Conservation (phyloP, 2,797 vertebrate genomes). For the Sebastes reedi region DNA sequence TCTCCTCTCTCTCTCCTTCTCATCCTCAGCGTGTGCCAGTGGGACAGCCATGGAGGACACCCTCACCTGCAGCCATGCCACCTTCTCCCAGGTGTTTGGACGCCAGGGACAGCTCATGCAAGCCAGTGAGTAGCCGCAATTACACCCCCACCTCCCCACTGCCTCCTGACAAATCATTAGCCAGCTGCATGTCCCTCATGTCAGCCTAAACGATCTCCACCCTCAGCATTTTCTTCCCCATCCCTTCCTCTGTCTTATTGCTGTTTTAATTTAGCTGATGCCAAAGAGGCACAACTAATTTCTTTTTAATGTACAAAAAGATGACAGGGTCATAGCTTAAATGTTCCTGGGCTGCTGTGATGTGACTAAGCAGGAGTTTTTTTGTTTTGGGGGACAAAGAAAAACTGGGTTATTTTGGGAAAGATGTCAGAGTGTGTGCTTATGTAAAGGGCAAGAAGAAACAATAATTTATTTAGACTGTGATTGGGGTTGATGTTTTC, state of each 20-base stretch:
- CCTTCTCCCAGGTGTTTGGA: constrained; percentile 87
- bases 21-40: constrained; percentile 31
- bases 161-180: constrained; percentile 18
- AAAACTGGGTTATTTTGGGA: constrained; percentile 11
- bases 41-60: constrained; percentile 82
- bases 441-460: constrained; percentile 14
- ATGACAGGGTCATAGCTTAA: not conserved
- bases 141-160: not conserved
- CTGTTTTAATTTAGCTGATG: constrained; percentile 22
- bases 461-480: not conserved
- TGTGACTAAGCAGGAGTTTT: constrained; percentile 3
- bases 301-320: not conserved
- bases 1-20: not conserved
- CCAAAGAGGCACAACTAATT: not conserved
- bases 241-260: constrained; percentile 23
- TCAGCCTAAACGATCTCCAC: constrained; percentile 44
- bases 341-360: not conserved
- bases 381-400: not conserved
- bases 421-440: not conserved
- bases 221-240: constrained; percentile 16
- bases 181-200: constrained; percentile 34
- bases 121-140: constrained; percentile 80
- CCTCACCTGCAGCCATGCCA: constrained; percentile 84
- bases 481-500: constrained; percentile 29
- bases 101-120: constrained; percentile 87